Percentiles rank a stretch among this genome's conserved stretches.
Evolutionary conservation across 2,888 invertebrate genomes (phyloP).

Genomic region (Troglohyphantes excavatus): DNA sequence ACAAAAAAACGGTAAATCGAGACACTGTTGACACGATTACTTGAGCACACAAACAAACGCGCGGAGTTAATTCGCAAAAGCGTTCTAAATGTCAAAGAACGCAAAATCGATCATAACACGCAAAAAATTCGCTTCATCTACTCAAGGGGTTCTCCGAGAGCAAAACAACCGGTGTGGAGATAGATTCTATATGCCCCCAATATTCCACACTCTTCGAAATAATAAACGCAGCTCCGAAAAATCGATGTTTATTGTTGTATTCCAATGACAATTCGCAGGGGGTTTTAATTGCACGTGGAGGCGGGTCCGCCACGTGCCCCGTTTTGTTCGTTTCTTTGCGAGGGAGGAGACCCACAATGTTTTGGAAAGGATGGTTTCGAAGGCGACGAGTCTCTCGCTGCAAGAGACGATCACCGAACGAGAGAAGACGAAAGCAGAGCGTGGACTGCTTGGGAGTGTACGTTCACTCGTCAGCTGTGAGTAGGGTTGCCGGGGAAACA

Average conservation of each 20-base stretch:
- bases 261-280: not conserved
- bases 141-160: not conserved
- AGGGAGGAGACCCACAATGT: slow-evolving; percentile 14
- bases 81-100: slow-evolving; percentile 62
- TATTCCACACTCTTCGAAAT: not conserved
- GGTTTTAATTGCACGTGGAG: slow-evolving; percentile 25
- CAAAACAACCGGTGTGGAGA: slow-evolving; percentile 2
- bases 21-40: not conserved
- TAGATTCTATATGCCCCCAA: not conserved
- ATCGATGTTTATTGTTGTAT: slow-evolving; percentile 10
- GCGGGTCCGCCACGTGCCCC: slow-evolving; percentile 30
- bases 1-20: not conserved
- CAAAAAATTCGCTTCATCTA: slow-evolving; percentile 49
- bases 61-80: not conserved
- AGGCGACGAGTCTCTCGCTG: not conserved
- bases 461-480: slow-evolving; percentile 53
- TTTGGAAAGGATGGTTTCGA: not conserved
- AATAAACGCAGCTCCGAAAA: slow-evolving; percentile 15
- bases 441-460: slow-evolving; percentile 49
- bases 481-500: slow-evolving; percentile 35
- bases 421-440: slow-evolving; percentile 39
- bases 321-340: slow-evolving; percentile 2
- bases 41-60: not conserved
- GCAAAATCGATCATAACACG: slow-evolving; percentile 58
- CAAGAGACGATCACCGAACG: not conserved